Base-by-base conservation (phyloP, 1,140 invertebrate genomes). In the Lysiphlebus fabarum region DNA sequence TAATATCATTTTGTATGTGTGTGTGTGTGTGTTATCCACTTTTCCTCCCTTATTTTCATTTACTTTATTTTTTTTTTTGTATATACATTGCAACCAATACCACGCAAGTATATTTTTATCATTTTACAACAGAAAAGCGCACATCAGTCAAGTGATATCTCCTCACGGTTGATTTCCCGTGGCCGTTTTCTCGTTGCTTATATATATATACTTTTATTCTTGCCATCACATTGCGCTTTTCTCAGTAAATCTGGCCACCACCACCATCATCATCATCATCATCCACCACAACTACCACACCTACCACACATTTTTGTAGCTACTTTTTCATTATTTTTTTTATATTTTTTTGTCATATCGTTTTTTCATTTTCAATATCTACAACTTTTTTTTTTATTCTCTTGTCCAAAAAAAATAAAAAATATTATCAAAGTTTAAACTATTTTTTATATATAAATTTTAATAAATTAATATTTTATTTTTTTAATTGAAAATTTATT, bases 131-230 rank as follows among this genome's bases (percentile, higher is more conserved):
- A 79, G 77, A 79, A 79, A 79, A 75, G 77, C 73, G 77, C 76
- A 75, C 78, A 80, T 80, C 78, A 80, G 77, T 79, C 78, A 79
- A 77, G 72, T 72, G 75, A 72, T 80, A 80, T 80, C 78, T 79
- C 74, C 78, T 80, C 77, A 80, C 78, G 76, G 67, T 80, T 80
- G 77, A 79, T 80, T 79, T 79, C 77, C 78, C 74, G 76, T 77
- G 72, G 75, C 64, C 76, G 71, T 70, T 65, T 66, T 62, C 54
- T 58, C 63, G 60, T 44, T 61, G 9, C 42, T 37, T 41, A 12
- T 10, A 10, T 11, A 40, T 10, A 53, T 7, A 17, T 26, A 14
- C 45, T 12, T 48, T 37, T 26, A 7, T 9, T 9, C 26, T 36
- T 36, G 33, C 17, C 48, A 33, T 36, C 34, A n/a, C 34, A 51